phyloP scores from a whole-genome alignment of 2,113 vertebrate species.

The Falco punctatus region DNA sequence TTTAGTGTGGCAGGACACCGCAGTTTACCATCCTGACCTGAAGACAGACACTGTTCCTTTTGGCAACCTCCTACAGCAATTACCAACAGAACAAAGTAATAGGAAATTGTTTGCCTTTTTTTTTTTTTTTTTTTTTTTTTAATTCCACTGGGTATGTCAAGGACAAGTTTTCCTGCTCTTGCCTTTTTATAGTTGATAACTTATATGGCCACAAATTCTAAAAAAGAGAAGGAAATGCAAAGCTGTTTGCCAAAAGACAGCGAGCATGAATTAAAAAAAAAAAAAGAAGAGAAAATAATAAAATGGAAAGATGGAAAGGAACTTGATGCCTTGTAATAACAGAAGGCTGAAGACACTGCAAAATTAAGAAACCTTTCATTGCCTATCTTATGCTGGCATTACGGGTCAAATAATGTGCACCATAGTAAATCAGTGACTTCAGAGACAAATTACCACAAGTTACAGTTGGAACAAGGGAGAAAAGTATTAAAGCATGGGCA shows the following conservation, averaged over 20 bases:
- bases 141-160: conserved; percentile 1
- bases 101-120: conserved; percentile 17
- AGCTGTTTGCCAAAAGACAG: neutral
- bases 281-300: neutral
- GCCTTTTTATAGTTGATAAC: conserved; percentile 45
- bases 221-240: conserved; percentile 13
- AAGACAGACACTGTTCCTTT: neutral
- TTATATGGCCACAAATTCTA: neutral
- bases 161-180: conserved; percentile 48
- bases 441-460: neutral
- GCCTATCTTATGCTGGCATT: neutral
- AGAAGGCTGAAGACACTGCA: neutral
- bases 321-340: neutral
- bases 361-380: neutral
- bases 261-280: neutral
- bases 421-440: neutral
- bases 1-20: neutral
- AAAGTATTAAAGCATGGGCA: neutral
- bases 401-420: neutral
- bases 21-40: neutral
- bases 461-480: neutral
- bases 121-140: neutral
- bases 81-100: conserved; percentile 41
- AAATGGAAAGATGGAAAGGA: neutral
- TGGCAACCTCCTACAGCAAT: neutral